Base-by-base conservation (phyloP, 1,140 invertebrate genomes). In the Tyrophagus putrescentiae region DNA sequence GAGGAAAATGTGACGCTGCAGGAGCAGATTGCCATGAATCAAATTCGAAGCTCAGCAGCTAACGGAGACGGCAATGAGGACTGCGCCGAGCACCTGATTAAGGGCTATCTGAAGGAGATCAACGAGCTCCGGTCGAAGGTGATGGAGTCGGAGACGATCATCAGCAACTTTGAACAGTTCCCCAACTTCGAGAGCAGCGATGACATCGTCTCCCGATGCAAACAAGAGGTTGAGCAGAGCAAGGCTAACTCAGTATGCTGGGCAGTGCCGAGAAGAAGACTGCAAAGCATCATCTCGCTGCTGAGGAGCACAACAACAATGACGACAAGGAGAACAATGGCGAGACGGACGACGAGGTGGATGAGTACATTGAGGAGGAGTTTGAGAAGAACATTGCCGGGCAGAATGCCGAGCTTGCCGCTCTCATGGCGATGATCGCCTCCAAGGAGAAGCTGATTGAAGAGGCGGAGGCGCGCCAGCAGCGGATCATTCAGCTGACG, bases 101-200 rank as follows among this genome's bases (percentile, higher is more conserved):
- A 86, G 69, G 82, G 80, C 2, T 97, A 97, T 70, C 72, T 94
- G 16, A 80, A 80, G 68, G 91, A 97, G 75, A 89, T 95, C 64
- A 92, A 96, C 73, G 84, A 91, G 59, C 71, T 96, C 2, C 76
- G 69, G 42, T 82, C 85, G 0, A 84, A 87, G 68, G 72, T 97
- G 27, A 78, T 89, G 61, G 91, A 96, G 74, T 82, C 87, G 4
- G 90, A 92, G 68, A 80, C 83, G 34, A 80, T 85, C 68, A 89
- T 86, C 69, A 81, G 87, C 61, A 80, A 85, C 65, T 69, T 88
- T 7, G 76, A 82, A 32, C 84, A 83, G 57, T 68, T 34, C 16
- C 27, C 39, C 16, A 33, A 54, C 27, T 3, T n/a, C 11, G 13
- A 6, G 6, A 61, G 11, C n/a, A 69, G 64, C 54, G 65, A 65